Evolutionary conservation across 2,797 vertebrate species (phyloP), one percentile per base, ranked within the genome.

Genomic region (Choloepus didactylus): DNA sequence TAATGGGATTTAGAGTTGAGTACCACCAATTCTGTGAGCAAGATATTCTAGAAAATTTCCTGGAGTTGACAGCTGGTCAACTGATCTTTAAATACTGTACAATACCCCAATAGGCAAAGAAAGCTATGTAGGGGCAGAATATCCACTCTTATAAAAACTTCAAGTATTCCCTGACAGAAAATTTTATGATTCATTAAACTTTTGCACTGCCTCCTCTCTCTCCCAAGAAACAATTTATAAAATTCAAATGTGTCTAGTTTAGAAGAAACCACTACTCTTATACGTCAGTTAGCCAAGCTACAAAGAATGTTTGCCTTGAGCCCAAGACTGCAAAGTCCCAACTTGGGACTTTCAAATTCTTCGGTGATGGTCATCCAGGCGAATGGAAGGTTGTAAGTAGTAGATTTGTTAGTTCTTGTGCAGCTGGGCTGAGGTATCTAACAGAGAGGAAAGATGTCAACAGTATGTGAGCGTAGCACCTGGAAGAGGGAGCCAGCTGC

Each of bases 371-470:
- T 62, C 70, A 56, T 38, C n/a, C 2, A 56, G 75, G 54, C 0
- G 6, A 49, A 15, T 0, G 38, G 23, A 38, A 21, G 54, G 8
- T 27, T 85, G n/a, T 12, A 4, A 54, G 21, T 0, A 5, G 72
- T 46, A 3, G 19, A 8, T n/a, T 85, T 51, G 64, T 76, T 70
- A 12, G 7, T 16, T 72, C 16, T 25, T 46, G 29, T 70, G 75
- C 94, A 97, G 95, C 91, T 94, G 94, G 88, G 73, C 59, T 75
- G 75, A 27, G 41, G 75, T n/a, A 6, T 77, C 95, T 76, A 7
- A 41, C 18, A 59, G 82, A 80, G 89, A 95, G 18, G 87, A 95
- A 96, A 95, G 69, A 94, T 89, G 89, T 62, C 95, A 94, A 81
- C 23, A 88, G 51, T 84, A 41, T 81, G 79, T 84, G 76, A 95